A percentile compares a stretch with the other conserved stretches of the same genome.
Evolutionary conservation across 2,113 vertebrate species (phyloP).

Genomic region (Seriola aureovittata): DNA sequence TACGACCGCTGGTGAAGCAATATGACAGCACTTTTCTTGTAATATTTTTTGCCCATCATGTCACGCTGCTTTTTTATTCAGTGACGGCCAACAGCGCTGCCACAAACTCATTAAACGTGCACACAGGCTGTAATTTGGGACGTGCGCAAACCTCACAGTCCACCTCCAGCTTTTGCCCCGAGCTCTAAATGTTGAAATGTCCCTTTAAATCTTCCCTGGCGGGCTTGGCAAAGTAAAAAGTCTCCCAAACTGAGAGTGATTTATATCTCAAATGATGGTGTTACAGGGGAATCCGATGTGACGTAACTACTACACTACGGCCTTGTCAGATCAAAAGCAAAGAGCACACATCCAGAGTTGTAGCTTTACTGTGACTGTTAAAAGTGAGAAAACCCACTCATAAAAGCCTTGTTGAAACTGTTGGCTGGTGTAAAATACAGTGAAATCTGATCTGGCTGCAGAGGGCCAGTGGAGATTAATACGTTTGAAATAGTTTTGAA

Average conservation of each 20-base stretch:
- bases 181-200: conserved; percentile 51
- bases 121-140: conserved; percentile 57
- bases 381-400: conserved; percentile 46
- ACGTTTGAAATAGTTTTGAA: conserved; percentile 68
- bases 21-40: conserved; percentile 66
- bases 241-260: conserved; percentile 53
- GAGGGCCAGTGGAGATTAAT: conserved; percentile 66
- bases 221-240: conserved; percentile 50
- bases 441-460: conserved; percentile 66
- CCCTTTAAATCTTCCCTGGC: conserved; percentile 67
- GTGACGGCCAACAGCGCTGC: conserved; percentile 48
- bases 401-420: conserved; percentile 62
- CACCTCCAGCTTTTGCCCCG: conserved; percentile 24
- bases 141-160: conserved; percentile 34
- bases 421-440: conserved; percentile 50
- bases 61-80: conserved; percentile 60
- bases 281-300: conserved; percentile 43
- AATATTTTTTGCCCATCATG: conserved; percentile 64
- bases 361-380: conserved; percentile 59
- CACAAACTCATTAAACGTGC: conserved; percentile 71
- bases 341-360: conserved; percentile 46
- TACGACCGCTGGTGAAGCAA: conserved; percentile 58
- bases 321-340: conserved; percentile 65
- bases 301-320: conserved; percentile 41
- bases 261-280: conserved; percentile 54